Conservation (phyloP, 2,113 vertebrate species). For the Puntigrus tetrazona region DNA sequence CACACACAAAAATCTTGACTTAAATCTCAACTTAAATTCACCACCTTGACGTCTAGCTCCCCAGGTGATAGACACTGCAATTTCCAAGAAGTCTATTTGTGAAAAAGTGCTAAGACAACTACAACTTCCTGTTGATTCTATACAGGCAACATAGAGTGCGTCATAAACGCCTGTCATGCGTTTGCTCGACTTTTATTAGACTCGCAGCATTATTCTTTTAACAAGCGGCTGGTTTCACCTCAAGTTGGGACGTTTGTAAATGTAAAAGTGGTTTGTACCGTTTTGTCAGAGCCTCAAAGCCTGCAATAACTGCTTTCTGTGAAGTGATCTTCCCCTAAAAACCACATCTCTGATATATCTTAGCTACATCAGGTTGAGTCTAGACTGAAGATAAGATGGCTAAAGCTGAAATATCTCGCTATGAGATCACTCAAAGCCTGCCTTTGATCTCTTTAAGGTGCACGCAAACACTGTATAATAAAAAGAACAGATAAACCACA, state of each 20-base stretch:
- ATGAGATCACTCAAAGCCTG: too few relatives aligned
- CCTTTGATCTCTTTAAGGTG: neutral
- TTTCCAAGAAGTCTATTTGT: neutral
- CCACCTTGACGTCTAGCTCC: too few relatives aligned
- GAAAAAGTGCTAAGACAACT: neutral
- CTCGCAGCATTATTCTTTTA: neutral
- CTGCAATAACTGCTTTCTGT: neutral
- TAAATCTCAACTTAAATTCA: neutral
- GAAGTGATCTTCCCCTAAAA: neutral
- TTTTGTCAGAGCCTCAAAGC: neutral
- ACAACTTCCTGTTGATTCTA: slow-evolving; percentile 7
- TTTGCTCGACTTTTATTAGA: neutral
- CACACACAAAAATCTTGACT: neutral
- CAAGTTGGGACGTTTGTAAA: neutral
- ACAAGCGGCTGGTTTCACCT: neutral
- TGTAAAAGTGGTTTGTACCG: neutral
- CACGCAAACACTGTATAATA: neutral
- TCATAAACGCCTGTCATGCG: neutral
- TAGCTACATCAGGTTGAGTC: neutral
- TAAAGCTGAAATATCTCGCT: neutral
- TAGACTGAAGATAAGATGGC: neutral
- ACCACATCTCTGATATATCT: neutral
- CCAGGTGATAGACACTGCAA: neutral
- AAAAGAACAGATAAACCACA: neutral
- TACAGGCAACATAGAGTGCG: neutral